These are phyloP conservation scores for Saccostrea cuccullata DNA, from an alignment of 1,140 invertebrate genomes.

Conservation along the genomic window DNA sequence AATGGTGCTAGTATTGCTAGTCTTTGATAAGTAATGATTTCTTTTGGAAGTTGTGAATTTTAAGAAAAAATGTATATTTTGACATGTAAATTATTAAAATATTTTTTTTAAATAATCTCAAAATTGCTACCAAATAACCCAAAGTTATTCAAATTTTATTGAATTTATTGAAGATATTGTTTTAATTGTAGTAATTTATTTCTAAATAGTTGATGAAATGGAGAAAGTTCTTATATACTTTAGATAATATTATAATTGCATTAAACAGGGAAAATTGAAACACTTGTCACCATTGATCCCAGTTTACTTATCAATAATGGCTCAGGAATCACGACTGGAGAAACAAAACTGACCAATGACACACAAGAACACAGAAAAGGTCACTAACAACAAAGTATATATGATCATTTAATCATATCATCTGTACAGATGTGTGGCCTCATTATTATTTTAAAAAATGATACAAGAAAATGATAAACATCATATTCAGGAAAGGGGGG, in stretches of 20 bases:
- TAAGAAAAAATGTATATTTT: not conserved
- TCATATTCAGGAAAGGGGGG: too few species aligned
- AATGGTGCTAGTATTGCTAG: not conserved
- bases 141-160: not conserved
- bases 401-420: not conserved
- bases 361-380: conserved; percentile 5
- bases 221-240: not conserved
- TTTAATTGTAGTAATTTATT: not conserved
- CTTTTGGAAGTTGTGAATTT: not conserved
- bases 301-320: conserved; percentile 3
- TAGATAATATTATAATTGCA: not conserved
- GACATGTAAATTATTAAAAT: not conserved
- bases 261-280: conserved; percentile 17
- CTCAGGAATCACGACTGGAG: not conserved
- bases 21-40: not conserved
- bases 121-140: not conserved
- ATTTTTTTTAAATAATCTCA: not conserved
- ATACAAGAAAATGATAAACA: too few species aligned
- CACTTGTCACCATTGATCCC: not conserved
- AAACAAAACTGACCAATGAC: conserved; percentile 27
- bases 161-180: not conserved
- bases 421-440: not conserved
- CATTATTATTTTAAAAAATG: too few species aligned
- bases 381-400: not conserved
- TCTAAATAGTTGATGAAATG: not conserved